These are phyloP conservation scores for Ctenoplectra terminalis DNA, from an alignment of 1,140 invertebrate species.

Conservation along the genomic window DNA sequence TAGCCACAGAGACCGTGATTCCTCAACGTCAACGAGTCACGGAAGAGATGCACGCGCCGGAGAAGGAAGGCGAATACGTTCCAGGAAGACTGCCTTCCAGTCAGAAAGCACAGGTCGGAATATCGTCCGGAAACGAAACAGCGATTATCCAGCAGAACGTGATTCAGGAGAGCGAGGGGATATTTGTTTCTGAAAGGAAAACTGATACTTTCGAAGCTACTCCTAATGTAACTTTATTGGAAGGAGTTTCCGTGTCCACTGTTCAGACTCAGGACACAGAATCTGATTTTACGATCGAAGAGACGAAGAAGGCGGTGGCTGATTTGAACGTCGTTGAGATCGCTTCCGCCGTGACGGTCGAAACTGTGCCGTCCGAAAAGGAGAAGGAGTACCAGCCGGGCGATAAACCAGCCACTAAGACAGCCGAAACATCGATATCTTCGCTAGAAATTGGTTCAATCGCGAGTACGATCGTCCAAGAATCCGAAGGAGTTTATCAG, in stretches of 20 bases:
- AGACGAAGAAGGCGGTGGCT: conserved; percentile 82
- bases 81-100: conserved; percentile 82
- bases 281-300: conserved; percentile 80
- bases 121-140: conserved; percentile 85
- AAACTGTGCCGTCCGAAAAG: conserved; percentile 85
- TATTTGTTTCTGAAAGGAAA: conserved; percentile 81
- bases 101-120: conserved; percentile 85
- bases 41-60: conserved; percentile 85
- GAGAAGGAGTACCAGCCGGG: conserved; percentile 83
- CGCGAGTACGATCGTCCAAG: conserved; percentile 83
- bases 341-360: conserved; percentile 84
- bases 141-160: conserved; percentile 85
- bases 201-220: conserved; percentile 82
- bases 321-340: conserved; percentile 84
- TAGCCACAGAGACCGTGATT: conserved; percentile 85
- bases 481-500: conserved; percentile 84
- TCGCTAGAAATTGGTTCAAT: conserved; percentile 84
- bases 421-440: conserved; percentile 81
- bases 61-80: conserved; percentile 86
- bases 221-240: conserved; percentile 84
- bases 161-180: conserved; percentile 85
- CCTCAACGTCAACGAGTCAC: conserved; percentile 86
- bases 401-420: conserved; percentile 81
- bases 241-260: conserved; percentile 85
- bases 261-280: conserved; percentile 86